Conservation (phyloP, 2,113 vertebrate genomes). For the Scartelaos histophorus region DNA sequence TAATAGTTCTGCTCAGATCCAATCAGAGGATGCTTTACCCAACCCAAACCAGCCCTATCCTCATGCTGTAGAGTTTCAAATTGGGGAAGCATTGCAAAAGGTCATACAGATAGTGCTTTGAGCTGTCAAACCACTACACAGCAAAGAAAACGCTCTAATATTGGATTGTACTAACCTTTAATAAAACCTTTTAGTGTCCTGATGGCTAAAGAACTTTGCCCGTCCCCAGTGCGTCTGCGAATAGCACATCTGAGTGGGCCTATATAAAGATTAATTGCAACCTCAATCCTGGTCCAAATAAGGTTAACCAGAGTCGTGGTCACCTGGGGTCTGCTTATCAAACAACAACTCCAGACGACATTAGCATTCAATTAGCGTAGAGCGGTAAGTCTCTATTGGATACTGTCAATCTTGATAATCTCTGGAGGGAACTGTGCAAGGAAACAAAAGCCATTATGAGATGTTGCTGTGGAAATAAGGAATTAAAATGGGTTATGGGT, state of each 20-base stretch:
- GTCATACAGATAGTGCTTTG: not conserved
- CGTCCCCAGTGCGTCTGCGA: not conserved
- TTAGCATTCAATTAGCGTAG: conserved; percentile 1
- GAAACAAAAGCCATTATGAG: not conserved
- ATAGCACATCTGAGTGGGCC: not conserved
- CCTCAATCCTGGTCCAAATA: not conserved
- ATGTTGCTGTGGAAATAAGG: not conserved
- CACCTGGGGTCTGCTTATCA: conserved; percentile 5
- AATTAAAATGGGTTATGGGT: not conserved
- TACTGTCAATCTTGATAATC: conserved; percentile 3
- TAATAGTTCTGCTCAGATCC: no score
- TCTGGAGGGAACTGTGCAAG: not conserved
- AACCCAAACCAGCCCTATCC: not conserved
- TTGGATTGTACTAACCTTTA: conserved; percentile 11
- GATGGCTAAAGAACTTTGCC: not conserved
- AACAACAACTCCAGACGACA: not conserved
- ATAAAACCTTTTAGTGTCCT: conserved; percentile 1
- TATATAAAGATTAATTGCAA: conserved; percentile 7
- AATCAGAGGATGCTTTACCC: no score
- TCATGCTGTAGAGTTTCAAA: not conserved
- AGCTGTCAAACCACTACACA: not conserved
- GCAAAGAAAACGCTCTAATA: not conserved
- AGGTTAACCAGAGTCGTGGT: not conserved
- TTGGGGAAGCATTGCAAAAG: not conserved
- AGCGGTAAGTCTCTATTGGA: not conserved